Evolutionary conservation across 2,113 vertebrate species (phyloP).

Genomic region (Rafetus swinhoei): DNA sequence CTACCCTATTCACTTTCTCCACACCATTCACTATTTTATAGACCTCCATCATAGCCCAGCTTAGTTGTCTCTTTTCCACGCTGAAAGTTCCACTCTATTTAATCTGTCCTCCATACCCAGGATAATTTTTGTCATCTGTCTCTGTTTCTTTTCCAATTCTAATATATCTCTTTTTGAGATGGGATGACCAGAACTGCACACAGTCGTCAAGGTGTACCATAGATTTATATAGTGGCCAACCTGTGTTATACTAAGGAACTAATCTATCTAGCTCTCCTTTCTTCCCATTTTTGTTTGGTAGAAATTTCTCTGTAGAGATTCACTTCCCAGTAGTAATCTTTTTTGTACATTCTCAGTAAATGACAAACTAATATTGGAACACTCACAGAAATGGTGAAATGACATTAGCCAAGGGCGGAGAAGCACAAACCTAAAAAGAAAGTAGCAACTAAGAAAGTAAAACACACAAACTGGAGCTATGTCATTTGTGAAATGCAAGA

Average conservation of each 20-base stretch:
- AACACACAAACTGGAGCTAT: fast-evolving
- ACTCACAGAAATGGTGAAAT: neutral
- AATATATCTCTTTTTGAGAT: too few relatives aligned
- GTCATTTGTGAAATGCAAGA: neutral
- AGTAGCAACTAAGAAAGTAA: neutral
- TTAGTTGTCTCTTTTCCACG: too few relatives aligned
- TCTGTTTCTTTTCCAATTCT: too few relatives aligned
- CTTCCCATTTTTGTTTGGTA: slow-evolving; percentile 23
- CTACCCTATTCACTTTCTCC: too few relatives aligned
- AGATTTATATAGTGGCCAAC: neutral
- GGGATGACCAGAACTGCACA: too few relatives aligned
- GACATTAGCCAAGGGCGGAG: neutral
- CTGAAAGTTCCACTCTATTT: too few relatives aligned
- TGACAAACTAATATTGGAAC: neutral
- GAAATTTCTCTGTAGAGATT: neutral
- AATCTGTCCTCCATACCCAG: too few relatives aligned
- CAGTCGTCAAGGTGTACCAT: too few relatives aligned
- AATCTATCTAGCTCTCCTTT: slow-evolving; percentile 6
- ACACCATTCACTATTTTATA: too few relatives aligned
- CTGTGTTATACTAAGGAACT: neutral
- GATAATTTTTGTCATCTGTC: too few relatives aligned
- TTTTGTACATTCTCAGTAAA: neutral
- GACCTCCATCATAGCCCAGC: too few relatives aligned
- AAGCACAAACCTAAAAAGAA: neutral
- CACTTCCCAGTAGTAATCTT: neutral